Percentiles rank a stretch among this genome's conserved stretches.
These are phyloP conservation scores for Crocuta crocuta DNA, from an alignment of 2,113 vertebrate species.

Conservation along the genomic window DNA sequence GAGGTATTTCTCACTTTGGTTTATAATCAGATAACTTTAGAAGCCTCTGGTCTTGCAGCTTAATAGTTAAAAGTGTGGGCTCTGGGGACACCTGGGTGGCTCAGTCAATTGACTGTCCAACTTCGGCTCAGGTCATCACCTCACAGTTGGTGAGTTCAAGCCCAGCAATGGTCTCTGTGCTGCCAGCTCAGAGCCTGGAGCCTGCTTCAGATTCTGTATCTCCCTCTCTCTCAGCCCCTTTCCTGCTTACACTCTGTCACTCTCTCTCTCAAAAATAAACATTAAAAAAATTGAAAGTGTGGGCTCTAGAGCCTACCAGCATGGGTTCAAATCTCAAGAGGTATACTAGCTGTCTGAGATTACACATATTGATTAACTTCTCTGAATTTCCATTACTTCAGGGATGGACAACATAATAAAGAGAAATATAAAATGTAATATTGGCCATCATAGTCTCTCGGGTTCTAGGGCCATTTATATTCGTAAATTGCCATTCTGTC, in stretches of 20 bases:
- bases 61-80: not conserved
- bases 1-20: not conserved
- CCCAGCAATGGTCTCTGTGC: no score
- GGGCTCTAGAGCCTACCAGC: not conserved
- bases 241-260: no score
- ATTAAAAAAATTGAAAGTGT: no score
- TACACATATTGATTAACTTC: not conserved
- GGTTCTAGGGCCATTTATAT: not conserved
- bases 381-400: not conserved
- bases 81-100: not conserved
- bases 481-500: not conserved
- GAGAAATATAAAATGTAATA: not conserved
- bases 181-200: no score
- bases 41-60: not conserved
- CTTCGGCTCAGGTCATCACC: no score
- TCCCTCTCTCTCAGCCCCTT: no score
- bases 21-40: not conserved
- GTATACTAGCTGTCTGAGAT: not conserved
- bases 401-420: not conserved
- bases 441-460: not conserved
- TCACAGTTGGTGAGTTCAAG: no score
- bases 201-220: no score
- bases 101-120: no score
- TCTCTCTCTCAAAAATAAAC: no score
- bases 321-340: not conserved